A percentile compares a stretch with the other conserved stretches of the same genome.
These are phyloP conservation scores for Hydropsyche tenuis DNA, from an alignment of 1,140 invertebrate species.

Conservation along the genomic window DNA sequence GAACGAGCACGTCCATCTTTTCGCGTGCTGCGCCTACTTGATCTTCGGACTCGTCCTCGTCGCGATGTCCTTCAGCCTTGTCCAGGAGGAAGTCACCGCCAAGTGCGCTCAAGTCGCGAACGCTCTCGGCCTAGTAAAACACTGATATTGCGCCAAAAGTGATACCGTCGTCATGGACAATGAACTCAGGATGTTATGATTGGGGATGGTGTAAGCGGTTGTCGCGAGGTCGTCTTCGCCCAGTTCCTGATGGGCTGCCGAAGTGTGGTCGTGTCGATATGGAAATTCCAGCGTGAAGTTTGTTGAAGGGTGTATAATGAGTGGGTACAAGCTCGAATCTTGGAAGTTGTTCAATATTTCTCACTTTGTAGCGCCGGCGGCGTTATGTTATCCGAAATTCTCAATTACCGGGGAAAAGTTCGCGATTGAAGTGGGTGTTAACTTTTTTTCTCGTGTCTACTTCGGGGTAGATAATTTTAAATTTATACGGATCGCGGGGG, in stretches of 20 bases:
- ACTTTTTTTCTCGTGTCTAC: background rate
- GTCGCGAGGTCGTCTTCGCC: background rate
- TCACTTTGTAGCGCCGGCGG: background rate
- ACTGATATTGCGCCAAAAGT: conserved; percentile 64
- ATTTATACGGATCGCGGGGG: too few species aligned
- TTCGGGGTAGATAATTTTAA: too few species aligned
- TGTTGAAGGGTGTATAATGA: too few species aligned
- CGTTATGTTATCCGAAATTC: background rate
- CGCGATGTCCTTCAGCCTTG: conserved; percentile 91
- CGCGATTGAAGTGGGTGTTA: conserved; percentile 18
- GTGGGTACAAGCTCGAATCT: background rate
- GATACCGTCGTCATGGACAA: conserved; percentile 61
- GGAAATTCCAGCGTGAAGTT: too few species aligned
- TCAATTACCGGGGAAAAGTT: conserved; percentile 4
- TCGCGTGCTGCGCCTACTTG: conserved; percentile 85
- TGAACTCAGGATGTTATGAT: conserved; percentile 63
- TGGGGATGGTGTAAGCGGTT: conserved; percentile 52
- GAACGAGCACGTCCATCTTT: conserved; percentile 73
- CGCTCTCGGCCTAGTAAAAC: conserved; percentile 62
- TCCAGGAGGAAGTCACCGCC: conserved; percentile 87
- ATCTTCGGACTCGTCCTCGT: conserved; percentile 87
- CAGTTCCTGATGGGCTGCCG: too few species aligned
- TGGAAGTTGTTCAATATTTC: background rate
- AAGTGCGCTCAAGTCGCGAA: conserved; percentile 74
- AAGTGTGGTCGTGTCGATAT: too few species aligned